phyloP scores from a whole-genome alignment of 2,888 invertebrate species.

The Aphodius granarius region DNA sequence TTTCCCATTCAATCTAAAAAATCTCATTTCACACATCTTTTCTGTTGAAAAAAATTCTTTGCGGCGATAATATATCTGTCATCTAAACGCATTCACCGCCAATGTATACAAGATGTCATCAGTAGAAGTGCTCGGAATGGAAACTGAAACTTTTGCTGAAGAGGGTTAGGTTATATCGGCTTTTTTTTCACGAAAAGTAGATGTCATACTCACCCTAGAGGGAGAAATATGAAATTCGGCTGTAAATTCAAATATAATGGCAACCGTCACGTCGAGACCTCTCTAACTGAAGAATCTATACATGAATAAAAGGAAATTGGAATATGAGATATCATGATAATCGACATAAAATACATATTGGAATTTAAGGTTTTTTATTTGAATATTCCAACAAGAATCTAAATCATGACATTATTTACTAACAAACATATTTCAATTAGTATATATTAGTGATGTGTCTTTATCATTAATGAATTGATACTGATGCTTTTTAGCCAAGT shows the following conservation, averaged over 20 bases:
- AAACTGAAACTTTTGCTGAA: neutral
- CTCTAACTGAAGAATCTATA: neutral
- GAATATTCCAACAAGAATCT: too few species aligned
- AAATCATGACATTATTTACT: too few species aligned
- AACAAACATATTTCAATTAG: too few species aligned
- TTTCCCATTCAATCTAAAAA: too few species aligned
- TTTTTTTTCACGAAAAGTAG: neutral
- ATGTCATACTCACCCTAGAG: neutral
- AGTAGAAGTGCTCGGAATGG: neutral
- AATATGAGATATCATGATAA: too few species aligned
- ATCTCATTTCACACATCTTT: neutral
- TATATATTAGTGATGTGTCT: too few species aligned
- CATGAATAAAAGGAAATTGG: neutral
- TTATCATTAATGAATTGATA: too few species aligned
- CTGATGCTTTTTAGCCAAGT: too few species aligned
- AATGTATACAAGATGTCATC: neutral
- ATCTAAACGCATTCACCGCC: neutral
- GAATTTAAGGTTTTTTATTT: too few species aligned
- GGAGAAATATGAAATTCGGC: neutral
- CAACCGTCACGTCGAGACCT: neutral
- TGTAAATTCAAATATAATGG: neutral
- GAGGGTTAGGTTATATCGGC: neutral
- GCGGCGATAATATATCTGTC: neutral
- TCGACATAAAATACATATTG: too few species aligned
- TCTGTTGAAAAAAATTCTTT: too few species aligned